Evolutionary conservation across 2,888 invertebrate genomes (phyloP), one percentile per base, ranked within the genome.

Genomic region (Cylindroiulus punctatus): DNA sequence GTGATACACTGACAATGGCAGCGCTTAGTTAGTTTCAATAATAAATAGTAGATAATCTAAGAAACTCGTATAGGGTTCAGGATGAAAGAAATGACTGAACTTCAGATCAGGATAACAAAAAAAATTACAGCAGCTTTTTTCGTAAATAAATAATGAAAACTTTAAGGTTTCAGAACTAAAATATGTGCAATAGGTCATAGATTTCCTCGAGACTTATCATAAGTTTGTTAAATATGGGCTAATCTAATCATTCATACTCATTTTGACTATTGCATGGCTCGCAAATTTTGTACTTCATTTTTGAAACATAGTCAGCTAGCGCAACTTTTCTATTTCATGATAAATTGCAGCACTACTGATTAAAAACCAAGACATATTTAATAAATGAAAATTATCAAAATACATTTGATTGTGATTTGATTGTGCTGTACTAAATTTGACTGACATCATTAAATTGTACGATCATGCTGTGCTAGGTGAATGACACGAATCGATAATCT

Each of bases 191-290:
- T 30, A 30, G 14, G 30, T 14, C 3, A 30, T 76, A 26, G 65
- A 26, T 12, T 76, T 76, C 30, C 26, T 30, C 4, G 3, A 76
- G 30, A 14, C 14, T 17, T 76, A 76, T 30, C 26, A 65, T 65
- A 65, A 8, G 26, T 30, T 30, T 30, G 8, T 3, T 36, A 30
- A 76, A 17, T 30, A 76, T 14, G 52, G 30, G 30, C 76, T 30
- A 30, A 76, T 30, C 76, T 30, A 76, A 76, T 76, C 76, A 76
- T 76, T 76, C 76, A 76, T 76, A 76, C 30, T 76, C 76, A 76
- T 76, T 76, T 76, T 30, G 30, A 76, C 14, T 76, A 76, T 76
- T 12, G 76, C 76, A 76, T 76, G 76, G 76, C 30, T 76, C 17
- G 30, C 17, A 30, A 14, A 76, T 76, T 76, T 76, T 76, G 76